Evolutionary conservation across 64 coral and sea anemone species (phyloP).

Genomic region (Platygyra sinensis): DNA sequence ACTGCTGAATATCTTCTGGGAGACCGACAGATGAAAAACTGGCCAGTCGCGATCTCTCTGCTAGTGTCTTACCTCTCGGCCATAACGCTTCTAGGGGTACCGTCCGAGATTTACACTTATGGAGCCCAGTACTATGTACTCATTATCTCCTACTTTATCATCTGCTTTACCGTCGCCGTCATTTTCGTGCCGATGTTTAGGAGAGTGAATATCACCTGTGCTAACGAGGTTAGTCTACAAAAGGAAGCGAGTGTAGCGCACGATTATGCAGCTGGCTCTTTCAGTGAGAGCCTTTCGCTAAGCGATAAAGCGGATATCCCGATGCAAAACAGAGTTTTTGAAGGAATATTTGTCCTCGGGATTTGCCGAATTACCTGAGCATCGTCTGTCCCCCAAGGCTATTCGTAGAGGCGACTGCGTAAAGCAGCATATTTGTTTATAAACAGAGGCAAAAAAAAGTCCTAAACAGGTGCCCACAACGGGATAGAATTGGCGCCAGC

Average conservation of each 20-base stretch:
- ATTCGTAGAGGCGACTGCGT: too few species aligned
- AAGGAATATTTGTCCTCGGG: too few species aligned
- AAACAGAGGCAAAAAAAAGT: too few species aligned
- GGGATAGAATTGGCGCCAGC: too few species aligned
- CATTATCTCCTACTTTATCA: constrained; percentile 51
- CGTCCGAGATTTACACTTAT: constrained; percentile 70
- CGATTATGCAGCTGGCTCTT: background rate
- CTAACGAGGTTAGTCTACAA: constrained; percentile 59
- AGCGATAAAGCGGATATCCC: too few species aligned
- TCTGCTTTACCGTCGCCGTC: constrained; percentile 29
- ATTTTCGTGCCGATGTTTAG: constrained; percentile 79
- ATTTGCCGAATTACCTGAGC: too few species aligned
- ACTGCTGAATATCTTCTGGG: constrained; percentile 76
- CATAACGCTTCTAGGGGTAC: constrained; percentile 65
- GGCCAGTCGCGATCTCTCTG: constrained; percentile 69
- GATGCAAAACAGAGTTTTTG: too few species aligned
- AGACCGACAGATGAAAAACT: constrained; percentile 57
- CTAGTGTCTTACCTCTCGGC: constrained; percentile 78
- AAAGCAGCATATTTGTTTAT: too few species aligned
- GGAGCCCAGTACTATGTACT: constrained; percentile 70
- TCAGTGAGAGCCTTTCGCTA: too few species aligned
- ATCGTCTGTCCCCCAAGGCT: too few species aligned
- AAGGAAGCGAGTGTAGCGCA: background rate
- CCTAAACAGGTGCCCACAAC: too few species aligned
- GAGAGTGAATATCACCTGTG: constrained; percentile 60